Conservation (phyloP, 2,888 invertebrate species). For the Caenorhabditis imperialis region DNA sequence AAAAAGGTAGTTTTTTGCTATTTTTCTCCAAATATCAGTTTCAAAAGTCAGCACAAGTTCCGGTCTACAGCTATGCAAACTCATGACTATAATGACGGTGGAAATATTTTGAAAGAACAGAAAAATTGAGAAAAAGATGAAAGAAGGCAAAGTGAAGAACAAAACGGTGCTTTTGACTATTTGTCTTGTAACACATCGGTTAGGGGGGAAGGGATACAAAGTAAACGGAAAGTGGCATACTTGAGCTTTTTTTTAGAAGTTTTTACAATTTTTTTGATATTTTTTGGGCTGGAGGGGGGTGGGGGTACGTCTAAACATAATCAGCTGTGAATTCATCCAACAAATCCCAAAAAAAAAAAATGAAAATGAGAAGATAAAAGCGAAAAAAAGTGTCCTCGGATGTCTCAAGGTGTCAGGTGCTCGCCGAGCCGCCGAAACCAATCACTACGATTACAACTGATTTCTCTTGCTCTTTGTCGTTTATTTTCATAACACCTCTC, state of each 20-base stretch:
- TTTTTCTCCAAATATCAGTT: too few relatives aligned
- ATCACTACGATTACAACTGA: slow-evolving; percentile 53
- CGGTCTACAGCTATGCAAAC: too few relatives aligned
- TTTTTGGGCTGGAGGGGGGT: too few relatives aligned
- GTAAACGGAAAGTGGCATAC: slow-evolving; percentile 37
- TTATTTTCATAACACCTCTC: slow-evolving; percentile 56
- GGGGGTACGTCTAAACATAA: too few relatives aligned
- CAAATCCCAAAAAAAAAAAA: too few relatives aligned
- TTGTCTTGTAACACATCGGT: slow-evolving; percentile 48
- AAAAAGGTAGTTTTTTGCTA: too few relatives aligned
- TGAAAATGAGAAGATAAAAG: neutral
- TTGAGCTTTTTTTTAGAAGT: neutral
- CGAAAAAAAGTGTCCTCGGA: slow-evolving; percentile 31
- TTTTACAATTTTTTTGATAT: neutral
- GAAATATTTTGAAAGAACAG: too few relatives aligned
- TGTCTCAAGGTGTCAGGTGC: slow-evolving; percentile 51
- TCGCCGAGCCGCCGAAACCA: slow-evolving; percentile 29
- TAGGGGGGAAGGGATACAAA: slow-evolving; percentile 38
- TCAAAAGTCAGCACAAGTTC: too few relatives aligned
- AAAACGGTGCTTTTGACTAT: slow-evolving; percentile 27
- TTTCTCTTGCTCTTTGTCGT: slow-evolving; percentile 32
- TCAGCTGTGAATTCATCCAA: too few relatives aligned
- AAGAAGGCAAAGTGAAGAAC: too few relatives aligned
- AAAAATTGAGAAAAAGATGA: slow-evolving; percentile 7
- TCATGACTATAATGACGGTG: too few relatives aligned